Evolutionary conservation across 2,888 invertebrate species (phyloP).

Genomic region (Papilio protenor): DNA sequence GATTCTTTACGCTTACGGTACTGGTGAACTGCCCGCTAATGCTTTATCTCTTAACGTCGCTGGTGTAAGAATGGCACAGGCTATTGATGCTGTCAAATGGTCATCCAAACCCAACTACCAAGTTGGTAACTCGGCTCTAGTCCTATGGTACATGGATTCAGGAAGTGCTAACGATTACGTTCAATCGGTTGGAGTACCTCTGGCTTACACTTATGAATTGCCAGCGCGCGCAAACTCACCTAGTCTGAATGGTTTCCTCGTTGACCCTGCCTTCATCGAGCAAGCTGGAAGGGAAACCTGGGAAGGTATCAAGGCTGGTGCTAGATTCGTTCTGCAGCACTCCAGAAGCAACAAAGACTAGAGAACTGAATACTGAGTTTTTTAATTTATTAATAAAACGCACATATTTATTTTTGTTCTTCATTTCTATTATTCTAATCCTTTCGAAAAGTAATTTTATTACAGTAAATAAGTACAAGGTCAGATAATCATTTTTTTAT

Average conservation of each 20-base stretch:
- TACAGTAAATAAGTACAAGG: too few species aligned
- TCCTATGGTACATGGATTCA: constrained; percentile 83
- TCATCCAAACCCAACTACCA: constrained; percentile 70
- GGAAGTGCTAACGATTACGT: constrained; percentile 88
- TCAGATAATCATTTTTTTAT: too few species aligned
- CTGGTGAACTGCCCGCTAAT: constrained; percentile 76
- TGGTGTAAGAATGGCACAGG: constrained; percentile 71
- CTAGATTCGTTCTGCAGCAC: constrained; percentile 63
- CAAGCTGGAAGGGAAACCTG: constrained; percentile 86
- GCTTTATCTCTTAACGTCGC: constrained; percentile 68
- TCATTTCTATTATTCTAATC: background rate
- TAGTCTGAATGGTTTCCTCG: constrained; percentile 78
- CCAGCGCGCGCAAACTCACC: constrained; percentile 72
- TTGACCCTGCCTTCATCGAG: constrained; percentile 81
- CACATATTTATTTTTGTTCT: background rate
- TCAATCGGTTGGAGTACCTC: constrained; percentile 75
- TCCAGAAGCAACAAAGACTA: constrained; percentile 45
- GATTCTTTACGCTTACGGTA: constrained; percentile 74
- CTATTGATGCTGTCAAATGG: constrained; percentile 78
- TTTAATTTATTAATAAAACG: background rate
- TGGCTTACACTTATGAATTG: constrained; percentile 86
- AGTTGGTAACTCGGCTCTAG: constrained; percentile 76
- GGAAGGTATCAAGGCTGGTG: constrained; percentile 83
- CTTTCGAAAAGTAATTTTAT: too few species aligned
- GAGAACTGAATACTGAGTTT: background rate